Conservation (phyloP, 2,888 invertebrate species). For the Spodoptera exigua region DNA sequence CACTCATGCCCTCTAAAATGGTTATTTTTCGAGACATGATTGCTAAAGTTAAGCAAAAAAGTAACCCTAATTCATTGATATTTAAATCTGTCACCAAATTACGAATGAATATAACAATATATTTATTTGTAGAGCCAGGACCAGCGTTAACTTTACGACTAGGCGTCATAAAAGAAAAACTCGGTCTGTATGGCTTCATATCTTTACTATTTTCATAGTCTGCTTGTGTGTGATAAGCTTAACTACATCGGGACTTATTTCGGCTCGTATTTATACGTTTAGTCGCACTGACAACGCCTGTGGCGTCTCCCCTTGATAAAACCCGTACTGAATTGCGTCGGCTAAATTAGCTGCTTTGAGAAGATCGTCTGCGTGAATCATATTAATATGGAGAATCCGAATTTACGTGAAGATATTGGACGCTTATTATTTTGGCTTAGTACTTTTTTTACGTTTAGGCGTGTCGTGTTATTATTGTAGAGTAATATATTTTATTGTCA, state of each 20-base stretch:
- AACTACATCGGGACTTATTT: conserved; percentile 51
- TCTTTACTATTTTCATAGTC: conserved; percentile 51
- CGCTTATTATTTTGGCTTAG: neutral
- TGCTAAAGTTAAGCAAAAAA: too few species aligned
- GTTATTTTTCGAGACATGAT: too few species aligned
- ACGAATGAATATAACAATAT: too few species aligned
- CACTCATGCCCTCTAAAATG: too few species aligned
- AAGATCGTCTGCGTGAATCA: neutral
- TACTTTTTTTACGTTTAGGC: too few species aligned
- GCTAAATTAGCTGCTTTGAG: conserved; percentile 7
- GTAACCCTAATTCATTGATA: too few species aligned
- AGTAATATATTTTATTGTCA: too few species aligned
- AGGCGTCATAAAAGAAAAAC: conserved; percentile 50
- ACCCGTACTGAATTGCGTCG: conserved; percentile 11
- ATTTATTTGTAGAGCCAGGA: conserved; percentile 11
- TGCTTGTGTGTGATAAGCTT: conserved; percentile 55
- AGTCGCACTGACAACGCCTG: conserved; percentile 31
- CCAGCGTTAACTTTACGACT: conserved; percentile 35
- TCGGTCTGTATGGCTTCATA: conserved; percentile 49
- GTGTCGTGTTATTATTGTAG: too few species aligned
- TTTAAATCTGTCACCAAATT: too few species aligned
- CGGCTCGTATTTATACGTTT: conserved; percentile 23
- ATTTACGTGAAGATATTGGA: too few species aligned
- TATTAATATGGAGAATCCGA: neutral
- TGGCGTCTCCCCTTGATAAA: conserved; percentile 33